These are phyloP conservation scores for Zophobas atratus DNA, from an alignment of 1,140 invertebrate genomes.

Conservation along the genomic window DNA sequence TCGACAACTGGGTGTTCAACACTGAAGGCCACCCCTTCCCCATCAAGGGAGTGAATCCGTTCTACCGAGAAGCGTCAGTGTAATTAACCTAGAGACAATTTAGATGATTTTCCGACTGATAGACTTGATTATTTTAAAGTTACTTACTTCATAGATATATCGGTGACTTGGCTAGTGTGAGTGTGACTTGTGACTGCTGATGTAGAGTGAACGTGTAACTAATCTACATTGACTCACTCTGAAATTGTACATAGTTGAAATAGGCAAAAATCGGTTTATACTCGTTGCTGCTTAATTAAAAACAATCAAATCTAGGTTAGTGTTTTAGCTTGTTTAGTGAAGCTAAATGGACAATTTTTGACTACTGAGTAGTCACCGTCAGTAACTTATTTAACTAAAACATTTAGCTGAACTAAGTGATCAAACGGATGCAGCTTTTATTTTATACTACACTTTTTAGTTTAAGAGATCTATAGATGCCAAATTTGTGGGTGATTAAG, in stretches of 20 bases:
- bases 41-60: slow-evolving; percentile 85
- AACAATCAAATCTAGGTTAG: background rate
- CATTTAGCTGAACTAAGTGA: slow-evolving; percentile 44
- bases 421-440: slow-evolving; percentile 1
- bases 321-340: slow-evolving; percentile 24
- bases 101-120: slow-evolving; percentile 44
- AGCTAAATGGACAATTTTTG: slow-evolving; percentile 28
- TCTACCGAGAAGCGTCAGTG: slow-evolving; percentile 73
- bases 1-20: slow-evolving; percentile 99
- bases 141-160: slow-evolving; percentile 23
- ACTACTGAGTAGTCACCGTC: slow-evolving; percentile 42
- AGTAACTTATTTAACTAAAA: slow-evolving; percentile 37
- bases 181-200: slow-evolving; percentile 15
- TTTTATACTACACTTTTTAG: slow-evolving; percentile 3
- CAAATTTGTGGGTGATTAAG: slow-evolving; percentile 39
- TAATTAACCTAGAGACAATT: slow-evolving; percentile 10
- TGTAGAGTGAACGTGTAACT: background rate
- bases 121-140: slow-evolving; percentile 35
- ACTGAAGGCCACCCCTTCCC: slow-evolving; percentile 99
- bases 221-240: slow-evolving; percentile 18
- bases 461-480: slow-evolving; percentile 18
- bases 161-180: slow-evolving; percentile 8
- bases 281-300: slow-evolving; percentile 15
- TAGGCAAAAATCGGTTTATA: slow-evolving; percentile 18
- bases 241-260: slow-evolving; percentile 29